A percentile compares a stretch with the other conserved stretches of the same genome.
phyloP scores from a whole-genome alignment of 2,888 invertebrate species.

The Apamea sordens region DNA sequence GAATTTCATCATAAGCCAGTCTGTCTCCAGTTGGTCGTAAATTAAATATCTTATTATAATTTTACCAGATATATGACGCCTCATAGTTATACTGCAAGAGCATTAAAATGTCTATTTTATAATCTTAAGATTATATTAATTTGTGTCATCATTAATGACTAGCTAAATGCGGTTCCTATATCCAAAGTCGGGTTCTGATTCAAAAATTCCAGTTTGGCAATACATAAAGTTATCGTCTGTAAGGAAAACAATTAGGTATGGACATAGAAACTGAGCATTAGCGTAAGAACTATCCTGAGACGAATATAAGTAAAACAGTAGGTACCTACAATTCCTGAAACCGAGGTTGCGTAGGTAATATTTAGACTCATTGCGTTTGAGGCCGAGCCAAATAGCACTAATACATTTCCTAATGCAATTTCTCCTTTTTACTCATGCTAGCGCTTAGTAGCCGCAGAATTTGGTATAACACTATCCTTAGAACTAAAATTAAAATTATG shows the following conservation, averaged over 20 bases:
- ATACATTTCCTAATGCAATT: slow-evolving; percentile 75
- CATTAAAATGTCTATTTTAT: background rate
- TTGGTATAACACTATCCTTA: slow-evolving; percentile 73
- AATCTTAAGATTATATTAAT: background rate
- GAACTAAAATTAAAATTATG: slow-evolving; percentile 68
- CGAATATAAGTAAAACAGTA: slow-evolving; percentile 4
- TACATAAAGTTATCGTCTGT: slow-evolving; percentile 3
- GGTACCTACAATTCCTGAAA: slow-evolving; percentile 10
- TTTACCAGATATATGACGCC: background rate
- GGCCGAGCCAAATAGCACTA: slow-evolving; percentile 42
- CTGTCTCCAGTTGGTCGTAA: background rate
- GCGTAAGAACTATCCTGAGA: slow-evolving; percentile 7
- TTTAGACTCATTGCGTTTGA: slow-evolving; percentile 21
- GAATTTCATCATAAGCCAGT: background rate
- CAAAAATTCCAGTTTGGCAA: background rate
- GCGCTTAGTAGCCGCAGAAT: slow-evolving; percentile 74
- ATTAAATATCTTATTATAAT: slow-evolving; percentile 14
- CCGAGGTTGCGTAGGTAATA: slow-evolving; percentile 17
- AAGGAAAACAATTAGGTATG: background rate
- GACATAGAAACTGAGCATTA: background rate
- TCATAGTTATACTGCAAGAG: slow-evolving; percentile 1
- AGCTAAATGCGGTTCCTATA: background rate
- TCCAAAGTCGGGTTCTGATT: background rate
- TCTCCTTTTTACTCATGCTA: slow-evolving; percentile 77
- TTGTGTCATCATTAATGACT: background rate